Conservation (phyloP, 2,888 invertebrate species). For the Limnephilus auricula region DNA sequence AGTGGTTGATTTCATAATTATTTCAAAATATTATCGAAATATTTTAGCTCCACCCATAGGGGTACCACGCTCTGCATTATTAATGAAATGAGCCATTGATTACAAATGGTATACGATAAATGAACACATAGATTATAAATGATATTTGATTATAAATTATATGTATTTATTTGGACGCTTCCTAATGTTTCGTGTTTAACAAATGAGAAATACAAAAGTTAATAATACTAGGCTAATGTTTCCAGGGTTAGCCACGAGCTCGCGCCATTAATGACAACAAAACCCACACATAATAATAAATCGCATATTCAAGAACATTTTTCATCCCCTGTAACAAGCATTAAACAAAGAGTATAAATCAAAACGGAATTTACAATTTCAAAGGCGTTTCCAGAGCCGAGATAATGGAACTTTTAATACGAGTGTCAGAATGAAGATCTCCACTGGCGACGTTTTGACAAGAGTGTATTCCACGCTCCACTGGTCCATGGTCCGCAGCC, state of each 20-base stretch:
- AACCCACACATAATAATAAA: not conserved
- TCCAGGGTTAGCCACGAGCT: not conserved
- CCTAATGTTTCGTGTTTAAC: not conserved
- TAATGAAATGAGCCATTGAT: not conserved
- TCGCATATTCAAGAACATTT: not conserved
- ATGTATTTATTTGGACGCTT: not conserved
- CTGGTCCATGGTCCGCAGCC: constrained; percentile 9
- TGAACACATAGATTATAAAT: too few relatives aligned
- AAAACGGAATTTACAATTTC: constrained; percentile 46
- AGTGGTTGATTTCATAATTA: not conserved
- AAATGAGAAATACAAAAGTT: not conserved
- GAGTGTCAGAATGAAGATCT: constrained; percentile 37
- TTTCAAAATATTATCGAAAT: not conserved
- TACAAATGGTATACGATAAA: too few relatives aligned
- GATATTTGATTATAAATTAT: not conserved
- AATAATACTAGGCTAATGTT: not conserved
- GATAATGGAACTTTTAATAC: constrained; percentile 48
- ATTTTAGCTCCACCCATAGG: not conserved
- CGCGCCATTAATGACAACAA: not conserved
- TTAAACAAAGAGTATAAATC: constrained; percentile 42
- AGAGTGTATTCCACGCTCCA: constrained; percentile 46
- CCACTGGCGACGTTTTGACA: constrained; percentile 48
- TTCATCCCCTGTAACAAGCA: not conserved
- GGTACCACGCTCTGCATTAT: too few relatives aligned
- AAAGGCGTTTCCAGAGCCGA: constrained; percentile 32